Percentiles rank a stretch among this genome's conserved stretches.
Conservation (phyloP, 2,113 vertebrate species). For the Misgurnus anguillicaudatus region DNA sequence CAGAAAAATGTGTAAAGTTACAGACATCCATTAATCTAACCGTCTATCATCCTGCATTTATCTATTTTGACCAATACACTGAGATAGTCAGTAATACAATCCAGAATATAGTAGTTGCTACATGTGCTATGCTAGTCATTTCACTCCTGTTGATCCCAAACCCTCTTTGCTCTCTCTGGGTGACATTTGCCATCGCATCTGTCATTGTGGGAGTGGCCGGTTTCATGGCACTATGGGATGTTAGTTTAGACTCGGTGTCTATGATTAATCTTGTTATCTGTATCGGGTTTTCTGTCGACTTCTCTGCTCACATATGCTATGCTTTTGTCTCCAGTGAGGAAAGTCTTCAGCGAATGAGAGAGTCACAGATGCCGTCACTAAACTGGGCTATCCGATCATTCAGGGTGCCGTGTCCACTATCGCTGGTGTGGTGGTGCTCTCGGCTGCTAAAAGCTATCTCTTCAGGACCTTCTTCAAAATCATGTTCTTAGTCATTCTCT, state of each 20-base stretch:
- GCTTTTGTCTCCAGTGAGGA: slow-evolving; percentile 66
- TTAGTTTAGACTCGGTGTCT: slow-evolving; percentile 69
- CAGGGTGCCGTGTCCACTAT: slow-evolving; percentile 70
- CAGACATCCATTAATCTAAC: slow-evolving; percentile 47
- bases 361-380: slow-evolving; percentile 57
- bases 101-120: slow-evolving; percentile 56
- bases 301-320: slow-evolving; percentile 66
- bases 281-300: slow-evolving; percentile 70
- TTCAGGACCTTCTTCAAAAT: slow-evolving; percentile 72
- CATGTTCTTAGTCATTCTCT: slow-evolving; percentile 68
- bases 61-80: slow-evolving; percentile 63
- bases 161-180: slow-evolving; percentile 63
- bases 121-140: slow-evolving; percentile 57
- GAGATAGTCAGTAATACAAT: slow-evolving; percentile 65
- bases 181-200: slow-evolving; percentile 69
- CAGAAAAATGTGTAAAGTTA: slow-evolving; percentile 37
- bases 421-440: slow-evolving; percentile 70
- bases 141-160: slow-evolving; percentile 68
- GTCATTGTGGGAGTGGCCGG: slow-evolving; percentile 69
- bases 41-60: slow-evolving; percentile 67
- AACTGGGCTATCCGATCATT: slow-evolving; percentile 62
- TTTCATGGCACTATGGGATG: slow-evolving; percentile 69
- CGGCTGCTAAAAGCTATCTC: slow-evolving; percentile 62
- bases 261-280: slow-evolving; percentile 70
- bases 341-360: slow-evolving; percentile 54